These are phyloP conservation scores for Macaria liturata DNA, from an alignment of 2,888 invertebrate genomes.

Conservation along the genomic window DNA sequence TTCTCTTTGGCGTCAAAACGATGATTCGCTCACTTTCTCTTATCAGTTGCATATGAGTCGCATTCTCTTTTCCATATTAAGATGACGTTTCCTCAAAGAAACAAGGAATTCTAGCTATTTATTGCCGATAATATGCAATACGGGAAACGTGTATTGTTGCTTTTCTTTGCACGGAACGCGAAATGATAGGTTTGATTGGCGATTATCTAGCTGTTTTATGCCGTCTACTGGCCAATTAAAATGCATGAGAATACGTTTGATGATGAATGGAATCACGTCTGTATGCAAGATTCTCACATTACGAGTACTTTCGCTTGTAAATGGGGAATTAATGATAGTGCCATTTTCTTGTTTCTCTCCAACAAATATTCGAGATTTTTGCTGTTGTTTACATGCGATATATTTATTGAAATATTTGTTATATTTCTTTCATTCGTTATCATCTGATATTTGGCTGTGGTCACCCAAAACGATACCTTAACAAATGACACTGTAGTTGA, in stretches of 20 bases:
- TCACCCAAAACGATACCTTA: no score
- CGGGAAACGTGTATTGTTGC: constrained; percentile 31
- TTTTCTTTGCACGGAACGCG: constrained; percentile 32
- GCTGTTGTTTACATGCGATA: no score
- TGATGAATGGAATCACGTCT: constrained; percentile 7
- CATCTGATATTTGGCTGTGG: no score
- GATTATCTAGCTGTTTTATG: constrained; percentile 26
- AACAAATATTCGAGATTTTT: no score
- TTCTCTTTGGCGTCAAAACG: constrained; percentile 39
- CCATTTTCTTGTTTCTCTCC: not conserved
- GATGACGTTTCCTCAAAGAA: constrained; percentile 30
- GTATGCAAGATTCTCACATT: constrained; percentile 17
- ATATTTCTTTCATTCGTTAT: no score
- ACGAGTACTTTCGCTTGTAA: constrained; percentile 12
- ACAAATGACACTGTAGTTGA: no score
- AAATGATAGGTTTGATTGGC: constrained; percentile 29
- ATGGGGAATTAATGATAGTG: constrained; percentile 5
- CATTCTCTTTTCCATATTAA: constrained; percentile 37
- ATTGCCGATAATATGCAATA: constrained; percentile 32
- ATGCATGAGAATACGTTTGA: constrained; percentile 16
- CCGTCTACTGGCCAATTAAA: constrained; percentile 26
- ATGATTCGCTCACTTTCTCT: constrained; percentile 48
- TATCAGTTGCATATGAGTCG: constrained; percentile 28
- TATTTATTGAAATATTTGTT: no score
- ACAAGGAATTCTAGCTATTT: constrained; percentile 33